Evolutionary conservation across 2,113 vertebrate genomes (phyloP).

Genomic region (Saccopteryx leptura): DNA sequence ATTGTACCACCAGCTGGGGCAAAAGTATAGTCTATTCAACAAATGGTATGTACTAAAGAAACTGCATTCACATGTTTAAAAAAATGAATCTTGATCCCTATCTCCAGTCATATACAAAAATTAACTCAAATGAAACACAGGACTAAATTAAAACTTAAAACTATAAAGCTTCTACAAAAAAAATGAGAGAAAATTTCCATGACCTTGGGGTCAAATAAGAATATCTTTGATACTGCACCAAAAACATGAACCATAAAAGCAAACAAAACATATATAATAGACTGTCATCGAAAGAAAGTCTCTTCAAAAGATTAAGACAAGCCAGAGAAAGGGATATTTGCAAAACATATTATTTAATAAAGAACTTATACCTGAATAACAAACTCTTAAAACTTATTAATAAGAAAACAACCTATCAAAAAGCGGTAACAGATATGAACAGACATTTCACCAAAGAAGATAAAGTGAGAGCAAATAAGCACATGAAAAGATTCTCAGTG

Average conservation of each 20-base stretch:
- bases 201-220: neutral
- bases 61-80: neutral
- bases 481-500: neutral
- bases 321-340: neutral
- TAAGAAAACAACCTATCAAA: neutral
- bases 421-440: neutral
- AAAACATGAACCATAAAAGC: constrained; percentile 8
- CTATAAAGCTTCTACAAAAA: constrained; percentile 6
- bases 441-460: neutral
- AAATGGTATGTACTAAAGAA: constrained; percentile 1
- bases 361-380: neutral
- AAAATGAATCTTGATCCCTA: neutral
- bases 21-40: neutral
- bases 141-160: constrained; percentile 48
- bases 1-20: no score
- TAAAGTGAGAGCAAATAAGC: neutral
- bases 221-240: neutral
- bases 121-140: constrained; percentile 4
- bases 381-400: neutral
- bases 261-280: neutral
- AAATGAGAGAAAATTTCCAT: constrained; percentile 8
- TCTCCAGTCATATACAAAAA: constrained; percentile 7
- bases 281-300: neutral
- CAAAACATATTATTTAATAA: neutral
- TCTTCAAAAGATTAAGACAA: constrained; percentile 8